A percentile compares a stretch with the other conserved stretches of the same genome.
phyloP scores from a whole-genome alignment of 2,113 vertebrate species.

The Limanda limanda region DNA sequence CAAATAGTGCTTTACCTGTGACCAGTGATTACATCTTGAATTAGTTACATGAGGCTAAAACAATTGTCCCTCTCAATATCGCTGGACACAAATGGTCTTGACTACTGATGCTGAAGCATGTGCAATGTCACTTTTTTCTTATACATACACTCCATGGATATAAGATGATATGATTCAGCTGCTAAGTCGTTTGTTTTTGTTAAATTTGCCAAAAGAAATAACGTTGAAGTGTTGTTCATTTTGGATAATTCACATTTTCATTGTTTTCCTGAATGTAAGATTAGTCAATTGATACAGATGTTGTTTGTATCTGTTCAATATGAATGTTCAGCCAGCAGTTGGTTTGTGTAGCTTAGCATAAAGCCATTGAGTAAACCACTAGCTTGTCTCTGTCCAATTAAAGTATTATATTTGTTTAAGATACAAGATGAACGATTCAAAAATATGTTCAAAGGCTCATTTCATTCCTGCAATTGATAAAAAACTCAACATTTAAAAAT shows the following conservation, averaged over 20 bases:
- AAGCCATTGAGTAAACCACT: background rate
- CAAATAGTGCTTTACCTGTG: conserved; percentile 60
- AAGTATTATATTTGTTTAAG: background rate
- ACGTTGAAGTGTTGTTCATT: background rate
- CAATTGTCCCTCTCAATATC: conserved; percentile 49
- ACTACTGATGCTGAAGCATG: conserved; percentile 6
- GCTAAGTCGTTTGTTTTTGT: background rate
- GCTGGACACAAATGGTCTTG: conserved; percentile 6
- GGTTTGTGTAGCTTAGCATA: conserved; percentile 2
- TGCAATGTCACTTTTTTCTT: background rate
- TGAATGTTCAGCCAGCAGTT: background rate
- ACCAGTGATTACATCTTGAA: conserved; percentile 71
- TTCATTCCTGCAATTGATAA: too few relatives aligned
- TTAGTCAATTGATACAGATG: background rate
- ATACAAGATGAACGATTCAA: too few relatives aligned
- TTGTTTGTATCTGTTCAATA: too few relatives aligned
- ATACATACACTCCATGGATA: background rate
- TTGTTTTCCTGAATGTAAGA: background rate
- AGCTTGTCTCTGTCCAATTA: background rate
- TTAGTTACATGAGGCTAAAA: conserved; percentile 61
- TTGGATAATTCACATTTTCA: too few relatives aligned
- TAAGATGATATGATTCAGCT: background rate
- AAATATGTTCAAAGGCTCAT: too few relatives aligned
- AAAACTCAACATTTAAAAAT: too few relatives aligned
- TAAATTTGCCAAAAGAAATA: background rate